Evolutionary conservation across 2,113 vertebrate species (phyloP).

Genomic region (Xerus inauris): DNA sequence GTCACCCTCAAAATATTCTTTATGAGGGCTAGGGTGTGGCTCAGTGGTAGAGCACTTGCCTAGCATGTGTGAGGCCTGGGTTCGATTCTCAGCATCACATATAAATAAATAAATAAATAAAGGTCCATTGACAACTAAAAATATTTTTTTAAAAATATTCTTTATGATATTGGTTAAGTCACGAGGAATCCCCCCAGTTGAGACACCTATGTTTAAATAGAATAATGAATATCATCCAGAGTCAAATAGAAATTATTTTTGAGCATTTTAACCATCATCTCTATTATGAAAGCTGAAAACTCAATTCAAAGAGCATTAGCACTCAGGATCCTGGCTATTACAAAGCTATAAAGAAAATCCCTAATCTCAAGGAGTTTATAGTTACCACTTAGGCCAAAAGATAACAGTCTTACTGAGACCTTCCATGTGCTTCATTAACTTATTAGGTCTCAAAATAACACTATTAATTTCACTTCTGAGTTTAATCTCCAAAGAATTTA

Average conservation of each 20-base stretch:
- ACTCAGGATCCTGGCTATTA: background rate
- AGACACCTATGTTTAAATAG: background rate
- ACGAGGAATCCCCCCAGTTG: background rate
- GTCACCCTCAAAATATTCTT: background rate
- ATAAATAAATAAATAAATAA: too few species aligned
- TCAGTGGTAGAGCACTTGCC: too few species aligned
- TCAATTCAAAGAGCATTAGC: background rate
- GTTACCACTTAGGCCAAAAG: background rate
- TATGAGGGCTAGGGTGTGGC: too few species aligned
- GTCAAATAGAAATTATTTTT: background rate
- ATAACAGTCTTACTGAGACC: background rate
- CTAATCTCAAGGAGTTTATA: background rate
- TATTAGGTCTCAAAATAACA: background rate
- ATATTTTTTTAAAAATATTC: too few species aligned
- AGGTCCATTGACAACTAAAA: too few species aligned
- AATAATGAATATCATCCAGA: background rate
- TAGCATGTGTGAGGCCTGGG: too few species aligned
- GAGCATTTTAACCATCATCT: background rate
- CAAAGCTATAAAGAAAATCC: background rate
- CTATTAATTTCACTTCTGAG: background rate
- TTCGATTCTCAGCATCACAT: too few species aligned
- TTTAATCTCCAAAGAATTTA: background rate
- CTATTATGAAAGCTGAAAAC: background rate
- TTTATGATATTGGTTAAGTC: background rate
- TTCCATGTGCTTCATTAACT: background rate